These are phyloP conservation scores for Microctenopoma stevenorrisi DNA, from an alignment of 2,797 vertebrate species.

Conservation along the genomic window DNA sequence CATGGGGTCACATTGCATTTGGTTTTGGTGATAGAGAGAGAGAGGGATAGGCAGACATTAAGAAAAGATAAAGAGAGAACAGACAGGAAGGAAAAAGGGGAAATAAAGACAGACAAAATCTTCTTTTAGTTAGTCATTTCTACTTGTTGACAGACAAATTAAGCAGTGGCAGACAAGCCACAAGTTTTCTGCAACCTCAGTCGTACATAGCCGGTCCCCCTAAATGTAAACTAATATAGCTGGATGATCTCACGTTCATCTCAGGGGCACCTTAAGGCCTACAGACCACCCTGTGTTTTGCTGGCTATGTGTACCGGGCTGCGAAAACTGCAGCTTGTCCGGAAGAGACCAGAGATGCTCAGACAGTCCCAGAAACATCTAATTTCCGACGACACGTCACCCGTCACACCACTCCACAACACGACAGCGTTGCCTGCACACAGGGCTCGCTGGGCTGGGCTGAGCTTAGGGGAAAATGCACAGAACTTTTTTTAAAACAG, in stretches of 20 bases:
- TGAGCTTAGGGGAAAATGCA: constrained; percentile 65
- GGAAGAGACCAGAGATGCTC: constrained; percentile 71
- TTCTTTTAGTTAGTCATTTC: constrained; percentile 79
- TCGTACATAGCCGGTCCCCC: constrained; percentile 20
- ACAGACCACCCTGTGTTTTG: not conserved
- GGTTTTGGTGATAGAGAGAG: constrained; percentile 41
- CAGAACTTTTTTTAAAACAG: constrained; percentile 11
- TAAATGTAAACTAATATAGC: constrained; percentile 16
- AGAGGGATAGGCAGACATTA: constrained; percentile 46
- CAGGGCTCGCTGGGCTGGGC: constrained; percentile 59
- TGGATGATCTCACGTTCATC: constrained; percentile 3
- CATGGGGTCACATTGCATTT: constrained; percentile 56
- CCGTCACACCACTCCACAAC: constrained; percentile 84
- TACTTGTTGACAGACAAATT: constrained; percentile 56
- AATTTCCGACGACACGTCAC: constrained; percentile 73
- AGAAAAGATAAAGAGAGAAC: constrained; percentile 38
- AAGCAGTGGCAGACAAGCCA: constrained; percentile 74
- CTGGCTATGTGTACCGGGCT: constrained; percentile 30
- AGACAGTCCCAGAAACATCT: constrained; percentile 64
- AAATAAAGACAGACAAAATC: constrained; percentile 53
- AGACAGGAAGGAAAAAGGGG: constrained; percentile 49
- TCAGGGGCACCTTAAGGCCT: constrained; percentile 17
- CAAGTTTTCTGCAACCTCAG: constrained; percentile 73
- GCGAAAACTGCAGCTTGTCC: constrained; percentile 77
- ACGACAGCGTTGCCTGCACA: constrained; percentile 77